Conservation (phyloP, 2,797 vertebrate genomes). For the Protosalanx chinensis region DNA sequence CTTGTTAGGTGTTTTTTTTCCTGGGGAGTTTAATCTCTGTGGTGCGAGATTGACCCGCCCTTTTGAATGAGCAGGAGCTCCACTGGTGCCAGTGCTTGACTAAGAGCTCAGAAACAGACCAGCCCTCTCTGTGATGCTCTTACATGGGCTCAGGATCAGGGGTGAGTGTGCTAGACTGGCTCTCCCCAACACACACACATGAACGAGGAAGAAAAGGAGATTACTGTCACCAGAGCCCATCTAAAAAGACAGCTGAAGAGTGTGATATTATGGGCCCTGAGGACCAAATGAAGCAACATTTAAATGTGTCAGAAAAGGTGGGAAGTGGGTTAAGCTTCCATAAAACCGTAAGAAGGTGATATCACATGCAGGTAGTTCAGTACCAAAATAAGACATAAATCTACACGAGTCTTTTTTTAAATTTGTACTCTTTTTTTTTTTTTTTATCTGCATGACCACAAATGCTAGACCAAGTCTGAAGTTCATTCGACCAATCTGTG, state of each 20-base stretch:
- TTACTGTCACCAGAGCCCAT: slow-evolving; percentile 52
- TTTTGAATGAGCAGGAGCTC: slow-evolving; percentile 50
- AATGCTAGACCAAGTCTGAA: neutral
- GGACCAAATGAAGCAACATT: slow-evolving; percentile 14
- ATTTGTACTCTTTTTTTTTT: neutral
- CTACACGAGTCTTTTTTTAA: neutral
- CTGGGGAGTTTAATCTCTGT: slow-evolving; percentile 42
- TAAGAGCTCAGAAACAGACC: slow-evolving; percentile 35
- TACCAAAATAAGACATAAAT: neutral
- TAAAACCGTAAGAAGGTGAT: too few relatives aligned
- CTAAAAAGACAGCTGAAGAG: slow-evolving; percentile 28
- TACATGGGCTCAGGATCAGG: slow-evolving; percentile 37
- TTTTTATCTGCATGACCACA: neutral
- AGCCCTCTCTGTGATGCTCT: slow-evolving; percentile 39
- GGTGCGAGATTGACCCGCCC: slow-evolving; percentile 39
- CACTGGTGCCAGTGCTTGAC: slow-evolving; percentile 47
- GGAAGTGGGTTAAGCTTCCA: slow-evolving; percentile 38
- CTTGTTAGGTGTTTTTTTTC: slow-evolving; percentile 55
- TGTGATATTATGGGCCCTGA: slow-evolving; percentile 42
- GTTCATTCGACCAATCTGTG: neutral
- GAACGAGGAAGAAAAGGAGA: slow-evolving; percentile 42
- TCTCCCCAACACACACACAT: slow-evolving; percentile 50
- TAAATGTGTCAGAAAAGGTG: slow-evolving; percentile 7
- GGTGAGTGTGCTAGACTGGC: slow-evolving; percentile 21
- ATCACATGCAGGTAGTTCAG: neutral